Base-by-base conservation (phyloP, 1,140 invertebrate species). In the Scaptomyza montana region DNA sequence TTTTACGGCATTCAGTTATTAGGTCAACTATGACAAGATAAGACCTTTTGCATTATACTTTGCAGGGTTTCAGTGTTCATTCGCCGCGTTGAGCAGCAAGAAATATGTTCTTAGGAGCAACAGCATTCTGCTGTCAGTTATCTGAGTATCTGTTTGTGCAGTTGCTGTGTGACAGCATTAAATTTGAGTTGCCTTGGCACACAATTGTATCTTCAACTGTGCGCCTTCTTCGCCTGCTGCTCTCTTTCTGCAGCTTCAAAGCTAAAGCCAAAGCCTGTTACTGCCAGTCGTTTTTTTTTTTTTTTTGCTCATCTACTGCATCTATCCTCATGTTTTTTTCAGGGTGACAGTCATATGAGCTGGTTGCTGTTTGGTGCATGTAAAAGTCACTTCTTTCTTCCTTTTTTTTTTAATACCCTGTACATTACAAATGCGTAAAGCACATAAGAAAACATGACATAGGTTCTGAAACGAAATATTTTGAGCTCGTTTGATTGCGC, bases 131-230 rank as follows among this genome's bases (percentile, higher is more conserved):
- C 50, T 69, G 66, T 63, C 66, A 69, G 59, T 69, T 69, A 69
- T 63, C 50, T 53, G 25, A 49, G 25, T 66, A 53, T 66, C 69
- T 69, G 65, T 55, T 69, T 74, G 59, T 64, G 71, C 45, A 57
- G 56, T 69, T 70, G 49, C 16, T 55, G 55, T 55, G 53, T 64
- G 60, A 74, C 74, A 77, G 60, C 55, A 74, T 77, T 73, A 67
- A 62, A 76, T 62, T 76, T 73, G 70, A 73, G 69, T 63, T 63
- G 65, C 43, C 54, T 65, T 56, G 60, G 61, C 61, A 54, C 36
- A 43, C 36, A 41, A 51, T 66, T 59, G 54, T 39, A 59, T 57
- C 43, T 56, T 54, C 12, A 10, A 51, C 49, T n/a, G 7, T 56
- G 39, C 5, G 51, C 8, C 6, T 36, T 36, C 19, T 28, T 16